These are phyloP conservation scores for Labeo calbasu DNA, from an alignment of 2,797 vertebrate genomes.

Conservation along the genomic window DNA sequence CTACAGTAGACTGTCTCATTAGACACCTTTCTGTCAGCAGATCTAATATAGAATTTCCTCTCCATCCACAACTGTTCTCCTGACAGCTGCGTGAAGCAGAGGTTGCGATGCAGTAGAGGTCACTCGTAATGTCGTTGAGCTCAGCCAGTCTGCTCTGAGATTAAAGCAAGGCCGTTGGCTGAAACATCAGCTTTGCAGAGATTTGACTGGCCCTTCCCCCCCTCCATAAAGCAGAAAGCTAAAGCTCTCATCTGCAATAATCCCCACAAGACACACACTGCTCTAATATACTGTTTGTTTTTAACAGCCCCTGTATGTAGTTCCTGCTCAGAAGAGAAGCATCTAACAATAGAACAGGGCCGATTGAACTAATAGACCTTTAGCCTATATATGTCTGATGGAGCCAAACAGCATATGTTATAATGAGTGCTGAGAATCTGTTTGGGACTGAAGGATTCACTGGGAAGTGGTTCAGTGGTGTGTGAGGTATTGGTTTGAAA, in stretches of 20 bases:
- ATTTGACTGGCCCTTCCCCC: slow-evolving; percentile 23
- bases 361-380: not conserved
- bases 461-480: not conserved
- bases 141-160: slow-evolving; percentile 17
- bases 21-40: not conserved
- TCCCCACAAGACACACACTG: slow-evolving; percentile 19
- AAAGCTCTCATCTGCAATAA: slow-evolving; percentile 61
- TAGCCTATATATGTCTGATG: slow-evolving; percentile 11
- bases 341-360: slow-evolving; percentile 12
- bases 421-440: not conserved
- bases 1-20: not conserved
- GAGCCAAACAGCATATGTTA: not conserved
- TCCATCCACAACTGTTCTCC: not conserved
- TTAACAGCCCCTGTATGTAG: not conserved
- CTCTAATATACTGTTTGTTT: slow-evolving; percentile 28
- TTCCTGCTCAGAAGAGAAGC: not conserved
- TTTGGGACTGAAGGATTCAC: not conserved
- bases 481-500: not conserved
- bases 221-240: slow-evolving; percentile 58
- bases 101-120: slow-evolving; percentile 36
- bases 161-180: slow-evolving; percentile 34
- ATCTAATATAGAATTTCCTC: not conserved
- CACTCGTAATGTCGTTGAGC: slow-evolving; percentile 32
- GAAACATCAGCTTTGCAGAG: slow-evolving; percentile 47
- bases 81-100: slow-evolving; percentile 21